Percentiles rank a stretch among this genome's conserved stretches.
Evolutionary conservation across 2,113 vertebrate genomes (phyloP).

Genomic region (Sardina pilchardus): DNA sequence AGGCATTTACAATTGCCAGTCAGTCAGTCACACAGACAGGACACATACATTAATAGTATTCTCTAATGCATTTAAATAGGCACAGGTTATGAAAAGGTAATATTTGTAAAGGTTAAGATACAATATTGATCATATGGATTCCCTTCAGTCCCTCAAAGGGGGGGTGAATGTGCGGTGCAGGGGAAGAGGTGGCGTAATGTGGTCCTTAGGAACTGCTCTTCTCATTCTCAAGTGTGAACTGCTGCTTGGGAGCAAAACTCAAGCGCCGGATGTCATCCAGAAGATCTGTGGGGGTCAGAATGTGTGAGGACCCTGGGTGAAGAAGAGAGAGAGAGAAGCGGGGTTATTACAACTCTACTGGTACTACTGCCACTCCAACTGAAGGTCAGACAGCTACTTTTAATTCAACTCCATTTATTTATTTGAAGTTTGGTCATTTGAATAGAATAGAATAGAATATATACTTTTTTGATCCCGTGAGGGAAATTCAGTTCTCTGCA

Average conservation of each 20-base stretch:
- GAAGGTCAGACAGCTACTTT: neutral
- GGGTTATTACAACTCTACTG: neutral
- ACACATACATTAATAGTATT: neutral
- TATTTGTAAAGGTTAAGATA: slow-evolving; percentile 37
- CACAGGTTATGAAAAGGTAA: slow-evolving; percentile 29
- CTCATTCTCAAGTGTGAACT: slow-evolving; percentile 77
- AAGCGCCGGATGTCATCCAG: slow-evolving; percentile 90
- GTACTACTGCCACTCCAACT: neutral
- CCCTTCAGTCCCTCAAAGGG: slow-evolving; percentile 54
- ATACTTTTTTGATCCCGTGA: too few relatives aligned
- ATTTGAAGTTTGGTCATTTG: too few relatives aligned
- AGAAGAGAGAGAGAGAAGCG: neutral
- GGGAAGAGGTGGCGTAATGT: neutral
- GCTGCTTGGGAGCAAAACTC: slow-evolving; percentile 82
- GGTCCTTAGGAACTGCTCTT: slow-evolving; percentile 44
- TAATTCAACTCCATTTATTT: neutral
- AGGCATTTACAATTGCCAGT: neutral
- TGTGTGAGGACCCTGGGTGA: slow-evolving; percentile 87
- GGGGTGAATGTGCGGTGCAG: slow-evolving; percentile 44
- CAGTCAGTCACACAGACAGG: neutral
- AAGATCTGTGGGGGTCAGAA: slow-evolving; percentile 85
- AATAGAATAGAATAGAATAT: too few relatives aligned
- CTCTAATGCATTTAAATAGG: slow-evolving; percentile 32
- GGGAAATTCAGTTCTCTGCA: too few relatives aligned
- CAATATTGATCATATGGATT: slow-evolving; percentile 43